Evolutionary conservation across 1,140 invertebrate genomes (phyloP).

Genomic region (Euglossa dilemma): DNA sequence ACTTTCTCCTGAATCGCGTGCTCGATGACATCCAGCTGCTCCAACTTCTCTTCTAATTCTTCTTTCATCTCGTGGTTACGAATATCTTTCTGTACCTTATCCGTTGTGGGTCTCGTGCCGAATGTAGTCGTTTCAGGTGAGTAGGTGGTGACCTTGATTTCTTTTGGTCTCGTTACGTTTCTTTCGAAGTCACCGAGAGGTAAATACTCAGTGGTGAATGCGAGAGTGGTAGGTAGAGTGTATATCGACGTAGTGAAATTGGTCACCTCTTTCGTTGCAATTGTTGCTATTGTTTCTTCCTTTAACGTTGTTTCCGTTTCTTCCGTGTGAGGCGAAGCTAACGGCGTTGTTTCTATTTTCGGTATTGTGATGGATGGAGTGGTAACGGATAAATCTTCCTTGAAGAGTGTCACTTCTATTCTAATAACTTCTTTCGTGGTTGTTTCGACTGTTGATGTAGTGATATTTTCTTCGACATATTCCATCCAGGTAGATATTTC

Average conservation of each 20-base stretch:
- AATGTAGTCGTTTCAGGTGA: not conserved
- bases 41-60: not conserved
- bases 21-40: not conserved
- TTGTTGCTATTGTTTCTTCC: not conserved
- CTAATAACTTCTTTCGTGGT: not conserved
- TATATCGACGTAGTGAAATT: not conserved
- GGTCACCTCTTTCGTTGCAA: not conserved
- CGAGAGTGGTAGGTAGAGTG: not conserved
- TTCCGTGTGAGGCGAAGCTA: too few species aligned
- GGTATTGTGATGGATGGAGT: not conserved
- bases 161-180: not conserved
- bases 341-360: not conserved
- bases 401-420: not conserved
- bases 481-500: not conserved
- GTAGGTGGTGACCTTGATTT: not conserved
- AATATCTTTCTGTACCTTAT: not conserved
- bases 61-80: not conserved
- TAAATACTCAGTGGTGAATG: slow-evolving; percentile 1
- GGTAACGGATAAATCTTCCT: not conserved
- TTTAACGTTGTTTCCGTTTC: too few species aligned
- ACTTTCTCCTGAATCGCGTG: not conserved
- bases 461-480: not conserved
- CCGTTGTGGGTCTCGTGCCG: not conserved
- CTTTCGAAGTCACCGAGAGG: not conserved
- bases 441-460: not conserved